Evolutionary conservation across 2,113 vertebrate species (phyloP).

Genomic region (Lampris megalopsis): DNA sequence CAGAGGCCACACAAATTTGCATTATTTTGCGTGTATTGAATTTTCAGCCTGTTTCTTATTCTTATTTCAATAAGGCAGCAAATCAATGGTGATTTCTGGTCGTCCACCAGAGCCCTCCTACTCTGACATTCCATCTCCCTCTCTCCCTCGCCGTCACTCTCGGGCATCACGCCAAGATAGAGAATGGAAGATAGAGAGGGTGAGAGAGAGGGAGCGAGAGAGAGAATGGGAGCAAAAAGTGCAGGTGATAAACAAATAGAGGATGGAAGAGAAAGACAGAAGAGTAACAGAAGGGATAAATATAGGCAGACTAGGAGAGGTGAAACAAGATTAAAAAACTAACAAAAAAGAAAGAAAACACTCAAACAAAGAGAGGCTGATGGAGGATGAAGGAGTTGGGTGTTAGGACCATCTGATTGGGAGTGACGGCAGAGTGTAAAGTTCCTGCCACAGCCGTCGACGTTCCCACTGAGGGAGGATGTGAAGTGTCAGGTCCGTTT

Average conservation of each 20-base stretch:
- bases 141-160: constrained; percentile 71
- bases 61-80: constrained; percentile 76
- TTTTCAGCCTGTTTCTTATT: constrained; percentile 73
- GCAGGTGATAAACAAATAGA: constrained; percentile 58
- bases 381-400: constrained; percentile 77
- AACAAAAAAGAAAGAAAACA: constrained; percentile 26
- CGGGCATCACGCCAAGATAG: constrained; percentile 57
- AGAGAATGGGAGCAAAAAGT: constrained; percentile 26
- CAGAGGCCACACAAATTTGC: constrained; percentile 71
- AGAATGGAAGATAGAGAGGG: constrained; percentile 22
- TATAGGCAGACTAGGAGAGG: neutral
- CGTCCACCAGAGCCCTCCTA: constrained; percentile 58
- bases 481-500: constrained; percentile 77
- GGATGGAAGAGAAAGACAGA: constrained; percentile 27
- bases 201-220: constrained; percentile 22
- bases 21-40: constrained; percentile 80
- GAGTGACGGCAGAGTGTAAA: constrained; percentile 84
- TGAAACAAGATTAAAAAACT: neutral
- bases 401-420: constrained; percentile 84
- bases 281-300: neutral
- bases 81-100: constrained; percentile 77
- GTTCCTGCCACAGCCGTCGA: constrained; percentile 82
- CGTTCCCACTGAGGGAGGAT: constrained; percentile 76
- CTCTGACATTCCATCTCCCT: constrained; percentile 76
- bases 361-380: constrained; percentile 49